Evolutionary conservation across 2,797 vertebrate species (phyloP).

Genomic region (Leucoraja ocellata): DNA sequence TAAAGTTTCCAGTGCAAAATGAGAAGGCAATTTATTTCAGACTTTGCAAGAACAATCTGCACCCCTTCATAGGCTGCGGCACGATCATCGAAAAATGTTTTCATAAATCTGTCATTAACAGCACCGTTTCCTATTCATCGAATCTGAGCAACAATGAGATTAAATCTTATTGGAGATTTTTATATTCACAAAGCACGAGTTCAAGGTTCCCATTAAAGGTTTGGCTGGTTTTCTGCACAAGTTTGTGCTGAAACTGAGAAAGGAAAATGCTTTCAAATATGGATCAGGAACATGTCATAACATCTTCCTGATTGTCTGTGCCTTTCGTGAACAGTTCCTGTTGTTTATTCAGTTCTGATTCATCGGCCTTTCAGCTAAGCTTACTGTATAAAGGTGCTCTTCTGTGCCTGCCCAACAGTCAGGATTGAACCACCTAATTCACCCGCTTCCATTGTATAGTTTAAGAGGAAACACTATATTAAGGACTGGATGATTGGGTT

Average conservation of each 20-base stretch:
- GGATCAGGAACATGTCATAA: conserved; percentile 4
- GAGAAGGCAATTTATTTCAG: background rate
- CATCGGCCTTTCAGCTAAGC: background rate
- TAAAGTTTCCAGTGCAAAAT: background rate
- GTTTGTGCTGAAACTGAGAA: background rate
- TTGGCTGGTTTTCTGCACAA: conserved; percentile 6
- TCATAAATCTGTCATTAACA: conserved; percentile 48
- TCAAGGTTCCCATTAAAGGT: background rate
- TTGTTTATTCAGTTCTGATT: conserved; percentile 17
- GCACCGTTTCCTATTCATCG: conserved; percentile 41
- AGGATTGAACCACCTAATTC: background rate
- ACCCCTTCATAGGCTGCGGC: conserved; percentile 45
- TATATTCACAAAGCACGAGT: conserved; percentile 25
- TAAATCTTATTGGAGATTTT: conserved; percentile 45
- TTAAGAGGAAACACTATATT: background rate
- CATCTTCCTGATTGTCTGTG: background rate
- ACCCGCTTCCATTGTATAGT: background rate
- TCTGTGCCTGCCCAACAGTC: background rate
- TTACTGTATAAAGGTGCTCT: conserved; percentile 14
- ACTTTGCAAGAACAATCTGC: conserved; percentile 47
- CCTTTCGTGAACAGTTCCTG: background rate
- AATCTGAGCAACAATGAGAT: conserved; percentile 42
- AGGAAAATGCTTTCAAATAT: background rate
- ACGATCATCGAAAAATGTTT: conserved; percentile 43
- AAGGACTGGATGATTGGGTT: background rate